Base-by-base conservation (phyloP, 1,140 invertebrate species). In the Leptinotarsa undecemlineata region DNA sequence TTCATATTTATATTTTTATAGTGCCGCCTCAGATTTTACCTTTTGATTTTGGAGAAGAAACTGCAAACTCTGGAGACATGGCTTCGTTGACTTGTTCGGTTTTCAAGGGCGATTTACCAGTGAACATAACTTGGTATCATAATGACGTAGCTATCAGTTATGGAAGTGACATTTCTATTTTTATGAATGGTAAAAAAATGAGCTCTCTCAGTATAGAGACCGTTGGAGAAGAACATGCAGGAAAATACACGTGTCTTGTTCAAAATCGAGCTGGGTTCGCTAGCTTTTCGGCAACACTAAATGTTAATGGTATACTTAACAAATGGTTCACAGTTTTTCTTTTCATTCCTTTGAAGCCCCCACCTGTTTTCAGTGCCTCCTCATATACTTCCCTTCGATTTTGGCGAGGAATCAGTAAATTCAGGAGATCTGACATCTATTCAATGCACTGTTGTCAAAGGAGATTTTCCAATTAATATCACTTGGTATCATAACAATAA, bases 31-130 rank as follows among this genome's bases (percentile, higher is more conserved):
- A 93, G 87, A 91, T 95, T 86, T 88, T 91, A 79, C 90, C 91
- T 71, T 94, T 95, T 82, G 87, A 90, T 82, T 90, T 92, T 83
- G 92, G 91, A 78, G 92, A 94, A 74, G 91, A 92, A 78, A 90
- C 91, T 72, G 89, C 92, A 21, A 89, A 91, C 78, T 90, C 92
- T 78, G 92, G 92, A 21, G 90, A 93, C 76, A 89, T 91, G 42
- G 90, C 90, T 4, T 90, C 90, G 14, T 85, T 94, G 23, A 90
- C 89, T 8, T 95, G 94, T 85, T 90, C 90, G 42, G 90, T 93
- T 61, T 84, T 89, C 74, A 90, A 91, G 79, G 92, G 92, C 2
- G 91, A 92, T 80, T 84, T 90, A 57, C 91, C 90, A 48, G 85
- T 92, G n/a, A 87, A 87, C 78, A 90, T 92, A 57, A 86, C 87